These are phyloP conservation scores for Dryomyza anilis DNA, from an alignment of 2,888 invertebrate species.

Conservation along the genomic window DNA sequence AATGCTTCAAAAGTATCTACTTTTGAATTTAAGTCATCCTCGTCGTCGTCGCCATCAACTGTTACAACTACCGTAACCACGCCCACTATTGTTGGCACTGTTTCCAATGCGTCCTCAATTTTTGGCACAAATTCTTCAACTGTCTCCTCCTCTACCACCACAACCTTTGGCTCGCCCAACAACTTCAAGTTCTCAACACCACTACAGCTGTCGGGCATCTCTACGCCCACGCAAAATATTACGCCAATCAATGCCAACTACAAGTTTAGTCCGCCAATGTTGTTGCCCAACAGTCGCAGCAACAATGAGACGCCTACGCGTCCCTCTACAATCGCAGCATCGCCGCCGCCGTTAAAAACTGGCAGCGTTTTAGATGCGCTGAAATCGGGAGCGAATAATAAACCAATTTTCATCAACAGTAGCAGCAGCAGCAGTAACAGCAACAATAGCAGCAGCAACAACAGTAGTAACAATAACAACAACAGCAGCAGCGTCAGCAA, in stretches of 20 bases:
- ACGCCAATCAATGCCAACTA: slow-evolving; percentile 63
- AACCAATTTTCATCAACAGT: slow-evolving; percentile 31
- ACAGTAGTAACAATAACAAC: not conserved
- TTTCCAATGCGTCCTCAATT: too few species aligned
- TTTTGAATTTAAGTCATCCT: not conserved
- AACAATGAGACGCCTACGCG: slow-evolving; percentile 1
- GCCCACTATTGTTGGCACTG: slow-evolving; percentile 4
- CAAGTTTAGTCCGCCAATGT: slow-evolving; percentile 65
- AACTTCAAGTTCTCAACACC: slow-evolving; percentile 63
- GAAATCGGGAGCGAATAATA: too few species aligned
- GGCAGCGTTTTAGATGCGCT: slow-evolving; percentile 62
- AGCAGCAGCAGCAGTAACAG: not conserved
- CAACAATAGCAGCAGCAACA: not conserved
- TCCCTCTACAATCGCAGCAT: slow-evolving; percentile 19
- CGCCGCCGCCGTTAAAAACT: slow-evolving; percentile 51
- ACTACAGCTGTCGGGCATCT: slow-evolving; percentile 51
- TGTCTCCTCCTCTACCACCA: not conserved
- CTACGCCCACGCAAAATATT: slow-evolving; percentile 51
- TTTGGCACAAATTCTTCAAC: too few species aligned
- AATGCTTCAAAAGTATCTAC: not conserved
- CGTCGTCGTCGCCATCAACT: not conserved
- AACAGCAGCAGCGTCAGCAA: not conserved
- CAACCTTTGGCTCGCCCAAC: too few species aligned
- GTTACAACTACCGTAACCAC: slow-evolving; percentile 5
- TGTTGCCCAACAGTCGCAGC: slow-evolving; percentile 42